Evolutionary conservation across 2,113 vertebrate genomes (phyloP), one percentile per base, ranked within the genome.

Genomic region (cat (Felis catus)): DNA sequence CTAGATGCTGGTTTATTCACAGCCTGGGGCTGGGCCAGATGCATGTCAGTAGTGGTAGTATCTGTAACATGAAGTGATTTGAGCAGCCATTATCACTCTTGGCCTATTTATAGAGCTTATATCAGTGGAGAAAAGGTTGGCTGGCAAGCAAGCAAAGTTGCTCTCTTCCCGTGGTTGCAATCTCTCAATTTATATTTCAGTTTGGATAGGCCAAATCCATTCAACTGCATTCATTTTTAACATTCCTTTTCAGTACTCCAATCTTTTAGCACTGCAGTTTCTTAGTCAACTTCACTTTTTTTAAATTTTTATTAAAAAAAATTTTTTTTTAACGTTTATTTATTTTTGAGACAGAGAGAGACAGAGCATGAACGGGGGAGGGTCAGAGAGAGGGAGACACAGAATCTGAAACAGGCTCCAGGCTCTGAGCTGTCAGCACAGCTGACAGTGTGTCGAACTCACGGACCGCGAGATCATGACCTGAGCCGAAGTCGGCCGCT

Each of bases 31-130:
- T 83, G 66, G 84, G 29, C 68, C 84, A 94, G 76, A 61, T 55
- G 27, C 81, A 82, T 91, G 74, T 65, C 94, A 31, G 61, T 0
- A 36, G 66, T 91, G 45, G n/a, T 53, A 1, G 86, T 63, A 45
- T 97, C 79, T 81, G 9, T 92, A 70, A 31, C 68, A 23, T 88
- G 80, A 91, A 92, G 91, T 92, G 94, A 82, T 96, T 58, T 36
- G 96, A 92, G 86, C 70, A 92, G 94, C 76, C 14, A 65, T 97
- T 93, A 93, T 95, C 96, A 97, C 89, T 93, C 39, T 29, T 86
- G 41, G 39, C 63, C 73, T 97, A 98, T 98, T 97, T 97, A 95
- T 97, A 97, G 94, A 83, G 73, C 31, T 97, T 96, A 4, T 98
- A 92, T 98, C 97, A 95, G 91, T 96, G 92, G 78, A 85, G 94